Base-by-base conservation (phyloP, 2,113 vertebrate genomes). In the Anarrhichthys ocellatus region DNA sequence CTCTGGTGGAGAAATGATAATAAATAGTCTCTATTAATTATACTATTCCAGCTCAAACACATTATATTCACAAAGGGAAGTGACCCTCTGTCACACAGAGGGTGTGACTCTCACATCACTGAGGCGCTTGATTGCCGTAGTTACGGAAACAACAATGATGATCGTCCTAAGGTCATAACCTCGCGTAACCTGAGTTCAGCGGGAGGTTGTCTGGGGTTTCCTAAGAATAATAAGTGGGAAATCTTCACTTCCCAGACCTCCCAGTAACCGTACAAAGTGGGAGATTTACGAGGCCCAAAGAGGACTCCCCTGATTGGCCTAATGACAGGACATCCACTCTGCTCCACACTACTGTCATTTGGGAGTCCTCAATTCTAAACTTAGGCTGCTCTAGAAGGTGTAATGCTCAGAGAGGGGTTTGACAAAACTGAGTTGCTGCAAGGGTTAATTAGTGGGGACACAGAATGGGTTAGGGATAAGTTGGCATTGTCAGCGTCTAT, bases 201-300 rank as follows among this genome's bases (percentile, higher is more conserved):
- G 88, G 90, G 91, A 91, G 92, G 92, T 76, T 81, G 85, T 92
- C 89, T 82, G 89, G 78, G 73, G 68, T 92, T 94, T 95, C 94
- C 95, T 92, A 87, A 82, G 83, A 90, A 95, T 91, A 95, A 95
- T 94, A 92, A 94, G 86, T 91, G 93, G 95, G 94, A 96, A 96
- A 90, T 83, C 86, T 92, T 91, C 91, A 95, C 93, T 96, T 96
- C 95, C 95, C 92, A 94, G 92, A 95, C 94, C 94, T 95, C 92
- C 93, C 92, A 91, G 87, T 92, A 92, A 91, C 91, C 93, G 85
- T 90, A 65, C 89, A 84, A 88, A 91, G 78, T 15, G 10, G 70
- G 73, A 93, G 94, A 95, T 96, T 96, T 95, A 96, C 42, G 90
- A 93, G 90, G 72, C 85, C 82, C 80, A 76, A 72, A 50, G 78